phyloP scores from a whole-genome alignment of 2,888 invertebrate genomes.

The Chymomyza caudatula region DNA sequence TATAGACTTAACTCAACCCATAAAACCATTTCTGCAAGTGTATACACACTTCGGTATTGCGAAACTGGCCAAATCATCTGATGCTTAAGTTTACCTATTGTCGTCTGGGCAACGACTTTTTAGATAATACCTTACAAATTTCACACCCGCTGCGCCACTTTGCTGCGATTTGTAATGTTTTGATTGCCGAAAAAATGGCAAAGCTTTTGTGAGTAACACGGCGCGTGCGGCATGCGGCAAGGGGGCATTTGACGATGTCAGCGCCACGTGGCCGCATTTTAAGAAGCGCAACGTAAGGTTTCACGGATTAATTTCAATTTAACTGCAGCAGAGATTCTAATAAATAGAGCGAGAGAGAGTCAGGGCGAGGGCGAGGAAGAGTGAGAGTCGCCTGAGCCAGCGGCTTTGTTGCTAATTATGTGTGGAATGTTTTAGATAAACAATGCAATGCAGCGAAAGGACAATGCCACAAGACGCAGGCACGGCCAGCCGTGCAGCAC shows the following conservation, averaged over 20 bases:
- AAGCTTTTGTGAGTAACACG: slow-evolving; percentile 28
- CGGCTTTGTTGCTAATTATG: slow-evolving; percentile 66
- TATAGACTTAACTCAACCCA: not conserved
- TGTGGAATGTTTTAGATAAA: slow-evolving; percentile 70
- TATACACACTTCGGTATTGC: not conserved
- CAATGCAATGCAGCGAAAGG: slow-evolving; percentile 50
- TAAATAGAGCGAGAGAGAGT: not conserved
- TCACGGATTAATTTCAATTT: slow-evolving; percentile 76
- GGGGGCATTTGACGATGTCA: slow-evolving; percentile 27
- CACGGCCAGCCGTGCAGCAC: slow-evolving; percentile 1
- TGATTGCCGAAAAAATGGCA: slow-evolving; percentile 46
- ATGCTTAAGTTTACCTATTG: not conserved
- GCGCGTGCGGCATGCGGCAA: slow-evolving; percentile 42
- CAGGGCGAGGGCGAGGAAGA: slow-evolving; percentile 3
- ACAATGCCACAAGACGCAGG: slow-evolving; percentile 50
- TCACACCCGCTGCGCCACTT: slow-evolving; percentile 41
- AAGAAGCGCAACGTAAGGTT: slow-evolving; percentile 58
- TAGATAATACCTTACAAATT: slow-evolving; percentile 50
- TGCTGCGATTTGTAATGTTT: slow-evolving; percentile 59
- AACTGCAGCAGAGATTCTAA: slow-evolving; percentile 32
- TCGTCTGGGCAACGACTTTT: slow-evolving; percentile 23
- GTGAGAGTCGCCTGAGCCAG: slow-evolving; percentile 21
- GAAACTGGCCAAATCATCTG: slow-evolving; percentile 1
- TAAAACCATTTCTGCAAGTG: not conserved
- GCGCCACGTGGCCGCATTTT: slow-evolving; percentile 68